These are phyloP conservation scores for Xestia ashworthii DNA, from an alignment of 2,888 invertebrate genomes.

Conservation along the genomic window DNA sequence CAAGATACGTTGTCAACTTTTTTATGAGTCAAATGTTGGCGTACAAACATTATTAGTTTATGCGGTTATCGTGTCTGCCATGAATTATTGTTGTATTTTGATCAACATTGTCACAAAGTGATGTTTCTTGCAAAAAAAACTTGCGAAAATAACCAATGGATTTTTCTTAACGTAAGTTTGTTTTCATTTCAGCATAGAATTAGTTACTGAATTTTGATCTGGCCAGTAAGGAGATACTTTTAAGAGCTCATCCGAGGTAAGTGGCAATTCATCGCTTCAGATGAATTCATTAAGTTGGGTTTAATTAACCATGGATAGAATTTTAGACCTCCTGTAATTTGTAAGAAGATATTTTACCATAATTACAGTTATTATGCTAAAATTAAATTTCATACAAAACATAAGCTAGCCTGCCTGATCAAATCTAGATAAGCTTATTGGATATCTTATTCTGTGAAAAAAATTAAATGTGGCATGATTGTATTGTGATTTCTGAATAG, in stretches of 20 bases:
- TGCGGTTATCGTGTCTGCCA: slow-evolving; percentile 71
- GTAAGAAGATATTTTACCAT: slow-evolving; percentile 29
- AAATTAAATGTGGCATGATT: background rate
- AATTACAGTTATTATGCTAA: slow-evolving; percentile 24
- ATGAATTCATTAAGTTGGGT: slow-evolving; percentile 36
- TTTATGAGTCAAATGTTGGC: slow-evolving; percentile 79
- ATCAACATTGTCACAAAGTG: slow-evolving; percentile 66
- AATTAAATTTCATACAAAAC: slow-evolving; percentile 1
- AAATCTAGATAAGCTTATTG: slow-evolving; percentile 9
- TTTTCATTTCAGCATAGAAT: slow-evolving; percentile 8
- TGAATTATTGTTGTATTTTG: slow-evolving; percentile 83
- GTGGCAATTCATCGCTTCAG: slow-evolving; percentile 20
- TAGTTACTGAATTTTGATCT: slow-evolving; percentile 13
- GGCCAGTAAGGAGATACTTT: slow-evolving; percentile 22
- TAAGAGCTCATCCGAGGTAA: slow-evolving; percentile 7
- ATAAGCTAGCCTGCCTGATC: background rate
- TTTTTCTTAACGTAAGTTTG: slow-evolving; percentile 31
- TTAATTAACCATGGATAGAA: slow-evolving; percentile 32
- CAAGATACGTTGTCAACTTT: slow-evolving; percentile 84
- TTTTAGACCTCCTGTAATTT: slow-evolving; percentile 21
- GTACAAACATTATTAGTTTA: slow-evolving; percentile 81
- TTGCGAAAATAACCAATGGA: slow-evolving; percentile 38
- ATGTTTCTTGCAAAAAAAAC: slow-evolving; percentile 69
- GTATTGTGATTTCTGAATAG: slow-evolving; percentile 18
- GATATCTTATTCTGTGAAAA: slow-evolving; percentile 17